Conservation (phyloP, 35 echinoderm and acorn worm genomes). For the Stichopus chloronotus region DNA sequence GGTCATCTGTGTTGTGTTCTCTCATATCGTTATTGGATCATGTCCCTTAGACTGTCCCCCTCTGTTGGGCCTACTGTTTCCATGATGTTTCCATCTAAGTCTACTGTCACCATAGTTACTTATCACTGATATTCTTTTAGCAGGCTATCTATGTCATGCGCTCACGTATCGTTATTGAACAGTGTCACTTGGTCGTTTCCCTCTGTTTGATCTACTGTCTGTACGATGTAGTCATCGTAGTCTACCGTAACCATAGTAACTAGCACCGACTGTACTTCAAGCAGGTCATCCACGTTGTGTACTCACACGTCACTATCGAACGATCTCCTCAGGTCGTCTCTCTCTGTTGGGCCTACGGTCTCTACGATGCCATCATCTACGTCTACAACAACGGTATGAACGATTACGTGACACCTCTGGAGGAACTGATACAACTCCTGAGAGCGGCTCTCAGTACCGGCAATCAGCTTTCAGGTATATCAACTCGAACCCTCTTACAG, state of each 20-base stretch:
- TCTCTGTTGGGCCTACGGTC: conserved; percentile 88
- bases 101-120: not conserved
- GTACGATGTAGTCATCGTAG: conserved; percentile 91
- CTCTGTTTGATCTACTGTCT: conserved; percentile 90
- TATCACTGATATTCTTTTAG: no score
- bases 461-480: conserved; percentile 78
- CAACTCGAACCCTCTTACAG: not conserved
- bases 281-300: no score
- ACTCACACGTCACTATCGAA: no score
- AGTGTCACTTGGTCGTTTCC: conserved; percentile 72
- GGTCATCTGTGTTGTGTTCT: no score
- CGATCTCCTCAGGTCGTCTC: conserved; percentile 73
- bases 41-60: conserved; percentile 72
- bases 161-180: not conserved
- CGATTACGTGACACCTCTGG: conserved; percentile 85
- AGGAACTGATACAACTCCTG: conserved; percentile 80
- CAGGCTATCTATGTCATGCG: no score
- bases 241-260: conserved; percentile 68
- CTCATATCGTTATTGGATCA: no score
- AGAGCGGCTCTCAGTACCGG: conserved; percentile 66
- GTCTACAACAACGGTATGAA: conserved; percentile 97
- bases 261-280: no score
- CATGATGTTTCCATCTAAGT: conserved; percentile 94
- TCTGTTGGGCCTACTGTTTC: conserved; percentile 89
- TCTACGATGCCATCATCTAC: conserved; percentile 95